Evolutionary conservation across 2,888 invertebrate species (phyloP).

Genomic region (Apocheima hispidaria): DNA sequence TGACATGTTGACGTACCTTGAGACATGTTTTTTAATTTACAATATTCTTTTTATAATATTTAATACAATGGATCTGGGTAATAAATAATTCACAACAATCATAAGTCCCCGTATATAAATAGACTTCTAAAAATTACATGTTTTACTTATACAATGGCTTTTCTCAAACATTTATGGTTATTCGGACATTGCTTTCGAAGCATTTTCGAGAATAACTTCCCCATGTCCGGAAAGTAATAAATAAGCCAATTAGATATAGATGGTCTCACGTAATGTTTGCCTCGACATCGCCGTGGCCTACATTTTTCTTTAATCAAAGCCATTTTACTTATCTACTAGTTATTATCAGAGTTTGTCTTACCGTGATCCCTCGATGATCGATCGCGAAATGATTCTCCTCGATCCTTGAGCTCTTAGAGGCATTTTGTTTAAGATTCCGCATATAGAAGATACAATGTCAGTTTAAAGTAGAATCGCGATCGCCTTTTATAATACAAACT

Average conservation of each 20-base stretch:
- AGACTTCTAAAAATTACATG: no score
- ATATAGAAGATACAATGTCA: neutral
- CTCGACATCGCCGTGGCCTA: neutral
- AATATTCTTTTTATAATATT: no score
- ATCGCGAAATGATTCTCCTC: slow-evolving; percentile 26
- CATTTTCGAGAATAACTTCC: no score
- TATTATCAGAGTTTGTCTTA: slow-evolving; percentile 15
- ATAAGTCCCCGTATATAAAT: no score
- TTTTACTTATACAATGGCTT: no score
- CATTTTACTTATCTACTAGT: neutral
- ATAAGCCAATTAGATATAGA: neutral
- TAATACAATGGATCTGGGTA: no score
- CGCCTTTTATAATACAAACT: slow-evolving; percentile 5
- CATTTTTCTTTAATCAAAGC: no score
- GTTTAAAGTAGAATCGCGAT: neutral
- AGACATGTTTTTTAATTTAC: no score
- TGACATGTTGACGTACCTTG: no score
- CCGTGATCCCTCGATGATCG: slow-evolving; percentile 25
- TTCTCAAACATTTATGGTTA: no score
- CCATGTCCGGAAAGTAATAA: neutral
- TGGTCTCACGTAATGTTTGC: neutral
- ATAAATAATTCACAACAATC: no score
- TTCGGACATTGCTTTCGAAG: no score
- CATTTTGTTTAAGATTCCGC: slow-evolving; percentile 11
- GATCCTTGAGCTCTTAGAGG: slow-evolving; percentile 23